These are phyloP conservation scores for Campylomormyrus tamandua DNA, from an alignment of 2,113 vertebrate species.

Conservation along the genomic window DNA sequence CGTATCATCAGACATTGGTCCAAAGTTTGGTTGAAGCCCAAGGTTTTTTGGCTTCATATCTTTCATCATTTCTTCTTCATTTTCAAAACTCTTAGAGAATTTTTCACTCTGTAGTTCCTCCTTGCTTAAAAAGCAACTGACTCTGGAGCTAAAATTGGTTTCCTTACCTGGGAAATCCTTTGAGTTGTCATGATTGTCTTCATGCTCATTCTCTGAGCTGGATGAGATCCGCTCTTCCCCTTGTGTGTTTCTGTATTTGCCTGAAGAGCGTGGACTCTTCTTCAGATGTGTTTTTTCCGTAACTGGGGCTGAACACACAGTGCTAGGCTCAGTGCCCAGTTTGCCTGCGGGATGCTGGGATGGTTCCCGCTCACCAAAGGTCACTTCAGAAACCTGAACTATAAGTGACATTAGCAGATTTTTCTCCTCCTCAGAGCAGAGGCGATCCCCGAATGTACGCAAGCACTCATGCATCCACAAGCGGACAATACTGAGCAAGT, in stretches of 20 bases:
- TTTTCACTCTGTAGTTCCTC: slow-evolving; percentile 2
- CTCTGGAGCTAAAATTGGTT: slow-evolving; percentile 13
- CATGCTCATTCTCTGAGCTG: not conserved
- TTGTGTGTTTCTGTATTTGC: slow-evolving; percentile 1
- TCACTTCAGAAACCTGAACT: slow-evolving; percentile 34
- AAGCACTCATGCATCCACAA: slow-evolving; percentile 79
- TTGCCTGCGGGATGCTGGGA: not conserved
- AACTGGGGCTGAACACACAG: not conserved
- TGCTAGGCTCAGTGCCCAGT: not conserved
- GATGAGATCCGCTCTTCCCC: not conserved
- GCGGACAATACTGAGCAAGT: slow-evolving; percentile 47
- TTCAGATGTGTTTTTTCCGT: not conserved
- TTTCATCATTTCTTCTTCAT: not conserved
- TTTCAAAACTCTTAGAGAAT: not conserved
- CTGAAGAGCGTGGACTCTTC: not conserved
- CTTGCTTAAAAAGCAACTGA: slow-evolving; percentile 6
- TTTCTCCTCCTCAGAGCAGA: slow-evolving; percentile 51
- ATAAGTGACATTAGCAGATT: slow-evolving; percentile 52
- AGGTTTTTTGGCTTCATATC: not conserved
- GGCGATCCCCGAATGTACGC: slow-evolving; percentile 67
- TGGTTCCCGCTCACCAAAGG: slow-evolving; percentile 39
- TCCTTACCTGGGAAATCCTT: slow-evolving; percentile 12
- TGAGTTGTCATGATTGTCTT: not conserved
- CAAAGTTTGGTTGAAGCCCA: not conserved
- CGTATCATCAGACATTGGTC: not conserved